A percentile compares a stretch with the other conserved stretches of the same genome.
These are phyloP conservation scores for Zaprionus taronus DNA, from an alignment of 1,140 invertebrate genomes.

Conservation along the genomic window DNA sequence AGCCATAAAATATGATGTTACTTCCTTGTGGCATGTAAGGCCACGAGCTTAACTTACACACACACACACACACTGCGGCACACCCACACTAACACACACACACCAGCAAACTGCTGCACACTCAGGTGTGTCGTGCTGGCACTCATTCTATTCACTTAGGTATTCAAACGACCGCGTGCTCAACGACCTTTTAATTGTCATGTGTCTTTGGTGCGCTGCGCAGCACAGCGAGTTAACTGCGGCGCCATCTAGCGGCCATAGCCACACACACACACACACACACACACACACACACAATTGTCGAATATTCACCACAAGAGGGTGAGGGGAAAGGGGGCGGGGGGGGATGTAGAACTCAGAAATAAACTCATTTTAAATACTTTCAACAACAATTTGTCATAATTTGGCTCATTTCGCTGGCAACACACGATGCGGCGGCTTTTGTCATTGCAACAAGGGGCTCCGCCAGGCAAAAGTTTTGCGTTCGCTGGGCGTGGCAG, in stretches of 20 bases:
- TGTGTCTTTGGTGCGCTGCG: slow-evolving; percentile 37
- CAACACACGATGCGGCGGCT: slow-evolving; percentile 69
- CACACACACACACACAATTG: slow-evolving; percentile 29
- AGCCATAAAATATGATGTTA: slow-evolving; percentile 15
- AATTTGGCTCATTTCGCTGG: slow-evolving; percentile 80
- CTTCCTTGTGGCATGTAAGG: slow-evolving; percentile 10
- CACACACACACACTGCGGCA: background rate
- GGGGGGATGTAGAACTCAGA: background rate
- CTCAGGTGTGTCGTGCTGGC: slow-evolving; percentile 3
- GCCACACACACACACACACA: no score
- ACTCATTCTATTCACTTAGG: slow-evolving; percentile 40
- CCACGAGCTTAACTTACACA: slow-evolving; percentile 5
- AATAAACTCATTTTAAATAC: slow-evolving; percentile 83
- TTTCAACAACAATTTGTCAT: slow-evolving; percentile 81
- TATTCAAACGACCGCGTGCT: slow-evolving; percentile 61
- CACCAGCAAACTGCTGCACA: background rate
- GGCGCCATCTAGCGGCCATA: slow-evolving; percentile 43
- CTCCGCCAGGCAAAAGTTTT: slow-evolving; percentile 50
- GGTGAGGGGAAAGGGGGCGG: background rate
- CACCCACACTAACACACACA: background rate
- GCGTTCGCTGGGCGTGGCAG: slow-evolving; percentile 3
- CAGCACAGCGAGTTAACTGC: slow-evolving; percentile 36
- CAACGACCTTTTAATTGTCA: slow-evolving; percentile 78
- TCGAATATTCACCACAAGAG: slow-evolving; percentile 38
- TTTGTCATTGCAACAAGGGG: slow-evolving; percentile 53